These are phyloP conservation scores for Phrynocephalus versicolor DNA, from an alignment of 2,113 vertebrate genomes.

Conservation along the genomic window DNA sequence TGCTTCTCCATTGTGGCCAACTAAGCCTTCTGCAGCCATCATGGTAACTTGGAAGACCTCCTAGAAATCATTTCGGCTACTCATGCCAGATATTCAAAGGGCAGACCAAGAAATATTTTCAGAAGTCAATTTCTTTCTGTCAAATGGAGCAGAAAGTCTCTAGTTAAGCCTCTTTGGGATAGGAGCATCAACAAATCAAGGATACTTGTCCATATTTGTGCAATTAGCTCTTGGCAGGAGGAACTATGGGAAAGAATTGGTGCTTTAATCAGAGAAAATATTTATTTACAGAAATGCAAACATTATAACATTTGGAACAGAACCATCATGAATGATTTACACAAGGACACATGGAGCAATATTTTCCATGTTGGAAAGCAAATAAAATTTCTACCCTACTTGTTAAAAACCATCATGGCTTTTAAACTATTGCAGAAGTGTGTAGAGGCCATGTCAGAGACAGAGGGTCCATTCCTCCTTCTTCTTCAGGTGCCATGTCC, in stretches of 20 bases:
- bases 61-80: background rate
- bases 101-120: no score
- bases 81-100: background rate
- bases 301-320: conserved; percentile 73
- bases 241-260: conserved; percentile 49
- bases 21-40: background rate
- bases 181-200: background rate
- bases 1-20: background rate
- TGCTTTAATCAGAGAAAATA: conserved; percentile 75
- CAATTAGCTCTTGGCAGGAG: conserved; percentile 15
- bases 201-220: background rate
- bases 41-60: background rate
- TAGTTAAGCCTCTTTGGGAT: background rate
- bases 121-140: background rate
- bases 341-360: conserved; percentile 43
- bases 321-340: conserved; percentile 48
- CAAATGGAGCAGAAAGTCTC: background rate
- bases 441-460: conserved; percentile 6
- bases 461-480: conserved; percentile 3
- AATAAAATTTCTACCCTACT: conserved; percentile 35
- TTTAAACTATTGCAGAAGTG: conserved; percentile 42
- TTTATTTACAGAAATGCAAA: conserved; percentile 80
- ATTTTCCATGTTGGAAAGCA: conserved; percentile 28
- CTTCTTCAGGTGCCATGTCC: no score
- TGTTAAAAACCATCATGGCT: conserved; percentile 56